phyloP scores from a whole-genome alignment of 2,888 invertebrate genomes.

The Dimorphilus gyrociliatus region DNA sequence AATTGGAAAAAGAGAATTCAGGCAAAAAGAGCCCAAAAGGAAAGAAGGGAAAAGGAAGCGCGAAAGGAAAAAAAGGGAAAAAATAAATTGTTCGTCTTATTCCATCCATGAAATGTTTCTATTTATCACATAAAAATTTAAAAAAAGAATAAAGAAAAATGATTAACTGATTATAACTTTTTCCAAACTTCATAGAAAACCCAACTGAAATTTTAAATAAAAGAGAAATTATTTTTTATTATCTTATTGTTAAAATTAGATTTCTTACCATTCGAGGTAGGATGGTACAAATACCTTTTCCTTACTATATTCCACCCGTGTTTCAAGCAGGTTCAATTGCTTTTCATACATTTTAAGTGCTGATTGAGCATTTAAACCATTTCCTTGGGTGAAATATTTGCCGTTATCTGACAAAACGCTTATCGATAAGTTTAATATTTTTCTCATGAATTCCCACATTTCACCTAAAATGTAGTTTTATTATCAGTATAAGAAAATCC shows the following conservation, averaged over 20 bases:
- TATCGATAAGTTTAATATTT: conserved; percentile 62
- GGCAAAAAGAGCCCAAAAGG: conserved; percentile 31
- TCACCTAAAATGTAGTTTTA: no score
- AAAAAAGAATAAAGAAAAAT: no score
- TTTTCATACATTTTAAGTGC: conserved; percentile 10
- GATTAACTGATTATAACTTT: no score
- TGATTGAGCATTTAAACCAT: conserved; percentile 8
- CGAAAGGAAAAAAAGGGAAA: conserved; percentile 24
- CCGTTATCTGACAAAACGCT: conserved; percentile 52
- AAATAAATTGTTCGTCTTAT: no score
- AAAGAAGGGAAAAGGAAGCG: conserved; percentile 19
- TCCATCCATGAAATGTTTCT: no score
- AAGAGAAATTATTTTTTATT: no score
- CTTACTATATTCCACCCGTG: conserved; percentile 7
- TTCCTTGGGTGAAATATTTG: conserved; percentile 39
- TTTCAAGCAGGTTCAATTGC: conserved; percentile 7
- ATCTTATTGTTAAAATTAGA: no score
- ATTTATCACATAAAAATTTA: no score
- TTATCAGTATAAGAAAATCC: no score
- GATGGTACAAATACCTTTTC: conserved; percentile 10
- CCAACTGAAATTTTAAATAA: no score
- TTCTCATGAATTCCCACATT: conserved; percentile 42
- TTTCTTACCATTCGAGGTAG: conserved; percentile 14
- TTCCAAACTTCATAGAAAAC: no score
- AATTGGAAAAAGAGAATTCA: conserved; percentile 20